phyloP scores from a whole-genome alignment of 1,140 invertebrate species.

The Drosophila gunungcola region DNA sequence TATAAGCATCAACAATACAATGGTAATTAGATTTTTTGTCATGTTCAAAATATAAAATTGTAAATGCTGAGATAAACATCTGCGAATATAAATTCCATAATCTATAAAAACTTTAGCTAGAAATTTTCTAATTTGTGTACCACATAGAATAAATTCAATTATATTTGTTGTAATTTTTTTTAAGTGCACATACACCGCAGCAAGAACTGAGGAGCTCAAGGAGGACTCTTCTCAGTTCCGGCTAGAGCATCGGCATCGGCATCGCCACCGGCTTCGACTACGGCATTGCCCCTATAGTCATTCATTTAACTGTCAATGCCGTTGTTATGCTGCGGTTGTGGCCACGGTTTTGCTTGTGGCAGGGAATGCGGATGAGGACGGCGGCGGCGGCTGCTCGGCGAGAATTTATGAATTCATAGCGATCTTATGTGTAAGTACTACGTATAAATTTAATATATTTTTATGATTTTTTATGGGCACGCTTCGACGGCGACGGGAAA shows the following conservation, averaged over 20 bases:
- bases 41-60: too few species aligned
- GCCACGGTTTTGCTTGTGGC: conserved; percentile 30
- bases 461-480: conserved; percentile 58
- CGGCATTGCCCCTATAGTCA: conserved; percentile 47
- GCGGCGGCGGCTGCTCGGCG: conserved; percentile 34
- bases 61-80: too few species aligned
- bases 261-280: conserved; percentile 6
- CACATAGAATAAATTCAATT: too few species aligned
- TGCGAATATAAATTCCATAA: too few species aligned
- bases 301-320: conserved; percentile 74
- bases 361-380: conserved; percentile 16
- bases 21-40: too few species aligned
- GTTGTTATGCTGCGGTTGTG: conserved; percentile 66
- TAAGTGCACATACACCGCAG: conserved; percentile 9
- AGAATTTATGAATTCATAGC: conserved; percentile 70
- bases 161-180: background rate
- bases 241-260: conserved; percentile 10
- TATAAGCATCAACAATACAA: background rate
- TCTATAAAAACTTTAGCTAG: too few species aligned
- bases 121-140: too few species aligned
- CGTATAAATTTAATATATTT: conserved; percentile 61
- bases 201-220: conserved; percentile 14
- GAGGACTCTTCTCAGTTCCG: conserved; percentile 16
- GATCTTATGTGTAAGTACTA: conserved; percentile 64
- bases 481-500: conserved; percentile 29